Evolutionary conservation across 2,888 invertebrate genomes (phyloP).

Genomic region (Drepanosiphum platanoidis): DNA sequence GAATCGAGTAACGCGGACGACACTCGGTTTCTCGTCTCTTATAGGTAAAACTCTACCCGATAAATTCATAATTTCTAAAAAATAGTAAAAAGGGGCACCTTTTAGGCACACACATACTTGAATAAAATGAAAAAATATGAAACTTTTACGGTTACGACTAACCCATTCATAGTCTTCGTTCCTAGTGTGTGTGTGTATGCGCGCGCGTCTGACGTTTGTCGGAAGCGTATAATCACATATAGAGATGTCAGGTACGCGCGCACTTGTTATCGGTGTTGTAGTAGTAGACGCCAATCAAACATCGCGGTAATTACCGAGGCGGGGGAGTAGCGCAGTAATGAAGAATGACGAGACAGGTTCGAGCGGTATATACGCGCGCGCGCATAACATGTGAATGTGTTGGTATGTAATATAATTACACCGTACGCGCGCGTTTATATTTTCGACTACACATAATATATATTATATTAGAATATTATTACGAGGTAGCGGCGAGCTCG

Average conservation of each 20-base stretch:
- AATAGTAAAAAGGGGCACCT: too few relatives aligned
- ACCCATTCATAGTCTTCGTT: neutral
- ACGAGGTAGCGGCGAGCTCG: constrained; percentile 9
- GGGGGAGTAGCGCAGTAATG: constrained; percentile 34
- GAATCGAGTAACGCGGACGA: too few relatives aligned
- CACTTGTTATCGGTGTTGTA: constrained; percentile 5
- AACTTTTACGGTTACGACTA: too few relatives aligned
- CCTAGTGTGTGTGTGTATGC: neutral
- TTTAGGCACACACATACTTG: too few relatives aligned
- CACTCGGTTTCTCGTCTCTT: too few relatives aligned
- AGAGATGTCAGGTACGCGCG: neutral
- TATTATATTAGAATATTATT: neutral
- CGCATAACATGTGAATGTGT: neutral
- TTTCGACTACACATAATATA: neutral
- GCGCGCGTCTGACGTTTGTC: neutral
- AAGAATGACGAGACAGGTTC: constrained; percentile 44
- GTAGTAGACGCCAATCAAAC: constrained; percentile 44
- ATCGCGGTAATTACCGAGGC: constrained; percentile 20
- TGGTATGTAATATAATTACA: neutral
- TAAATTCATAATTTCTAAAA: too few relatives aligned
- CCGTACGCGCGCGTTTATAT: neutral
- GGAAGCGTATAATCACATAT: constrained; percentile 19
- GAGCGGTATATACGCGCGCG: neutral
- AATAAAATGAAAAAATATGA: too few relatives aligned
- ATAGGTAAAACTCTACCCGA: too few relatives aligned